Base-by-base conservation (phyloP, 2,113 vertebrate species). In the Scomber colias region DNA sequence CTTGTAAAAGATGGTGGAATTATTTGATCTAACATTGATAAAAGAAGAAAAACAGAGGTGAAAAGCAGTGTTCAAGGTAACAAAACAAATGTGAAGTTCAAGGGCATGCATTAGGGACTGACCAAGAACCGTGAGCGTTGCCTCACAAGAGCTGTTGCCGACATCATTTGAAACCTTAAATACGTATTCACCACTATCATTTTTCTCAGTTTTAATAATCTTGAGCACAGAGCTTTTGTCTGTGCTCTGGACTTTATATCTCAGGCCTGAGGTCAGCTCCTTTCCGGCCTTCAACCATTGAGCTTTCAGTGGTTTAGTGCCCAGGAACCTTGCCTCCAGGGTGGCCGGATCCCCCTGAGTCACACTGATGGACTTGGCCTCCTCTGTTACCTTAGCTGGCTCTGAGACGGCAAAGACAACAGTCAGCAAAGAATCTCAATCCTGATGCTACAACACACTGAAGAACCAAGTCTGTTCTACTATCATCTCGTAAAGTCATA, bases 1-100 rank as follows among this genome's bases (percentile, higher is more conserved):
- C 98, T 97, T 59, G 97, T 98, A 82, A 99, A 99, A 71, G 97
- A 97, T 3, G 98, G 98, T 72, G 97, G 97, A 92, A 99, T 96
- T 86, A 99, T 97, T 90, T 98, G 97, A 97, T 99, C 98, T 99
- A 84, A 83, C 54, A 62, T 64, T 92, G 70, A 93, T 24, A 44
- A 40, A 40, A 40, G 69, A 74, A 73, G 66, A 79, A 56, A 75
- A 57, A 77, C 66, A 61, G 56, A 60, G 31, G 50, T 86, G 69
- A 79, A 74, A 13, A 48, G 15, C 5, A 72, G 30, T 61, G 0
- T n/a, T 55, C 21, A 66, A 48, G 53, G 5, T 31, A 71, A 31
- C 24, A 35, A 35, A 19, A 8, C 8, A 5, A 0, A 54, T 13
- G 2, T 74, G 69, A 3, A 60, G 56, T 14, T n/a, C 9, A 51